phyloP scores from a whole-genome alignment of 2,113 vertebrate genomes.

The Amphilophus citrinellus region DNA sequence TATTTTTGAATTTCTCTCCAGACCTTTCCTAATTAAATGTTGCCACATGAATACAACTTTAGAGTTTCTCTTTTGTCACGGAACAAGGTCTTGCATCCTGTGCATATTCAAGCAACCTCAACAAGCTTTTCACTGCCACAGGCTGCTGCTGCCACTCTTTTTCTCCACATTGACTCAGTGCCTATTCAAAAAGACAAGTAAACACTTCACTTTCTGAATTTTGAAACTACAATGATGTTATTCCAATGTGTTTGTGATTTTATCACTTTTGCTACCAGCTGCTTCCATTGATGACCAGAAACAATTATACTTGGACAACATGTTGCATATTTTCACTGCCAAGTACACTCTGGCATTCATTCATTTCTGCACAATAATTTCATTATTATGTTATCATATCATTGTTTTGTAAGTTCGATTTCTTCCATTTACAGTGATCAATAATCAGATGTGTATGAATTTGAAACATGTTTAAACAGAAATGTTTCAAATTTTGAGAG shows the following conservation, averaged over 20 bases:
- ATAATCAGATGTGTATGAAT: conserved; percentile 28
- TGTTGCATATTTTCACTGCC: background rate
- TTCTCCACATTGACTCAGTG: background rate
- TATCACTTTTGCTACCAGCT: background rate
- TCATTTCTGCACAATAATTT: background rate
- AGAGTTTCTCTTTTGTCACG: background rate
- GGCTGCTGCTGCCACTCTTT: background rate
- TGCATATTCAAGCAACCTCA: background rate
- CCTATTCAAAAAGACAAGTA: background rate
- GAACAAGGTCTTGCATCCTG: background rate
- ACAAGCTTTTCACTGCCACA: background rate
- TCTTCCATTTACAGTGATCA: conserved; percentile 9
- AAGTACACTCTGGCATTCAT: background rate
- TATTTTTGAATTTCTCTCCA: background rate
- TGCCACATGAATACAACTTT: background rate
- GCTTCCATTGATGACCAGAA: background rate
- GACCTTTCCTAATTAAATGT: background rate
- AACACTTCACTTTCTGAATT: background rate
- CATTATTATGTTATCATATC: background rate
- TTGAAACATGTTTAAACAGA: conserved; percentile 23
- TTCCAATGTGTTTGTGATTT: background rate
- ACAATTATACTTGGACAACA: background rate
- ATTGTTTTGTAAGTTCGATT: background rate
- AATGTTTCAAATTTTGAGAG: conserved; percentile 14
- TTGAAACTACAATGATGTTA: background rate